A percentile compares a stretch with the other conserved stretches of the same genome.
phyloP scores from a whole-genome alignment of 2,888 invertebrate genomes.

The Nineta flava region DNA sequence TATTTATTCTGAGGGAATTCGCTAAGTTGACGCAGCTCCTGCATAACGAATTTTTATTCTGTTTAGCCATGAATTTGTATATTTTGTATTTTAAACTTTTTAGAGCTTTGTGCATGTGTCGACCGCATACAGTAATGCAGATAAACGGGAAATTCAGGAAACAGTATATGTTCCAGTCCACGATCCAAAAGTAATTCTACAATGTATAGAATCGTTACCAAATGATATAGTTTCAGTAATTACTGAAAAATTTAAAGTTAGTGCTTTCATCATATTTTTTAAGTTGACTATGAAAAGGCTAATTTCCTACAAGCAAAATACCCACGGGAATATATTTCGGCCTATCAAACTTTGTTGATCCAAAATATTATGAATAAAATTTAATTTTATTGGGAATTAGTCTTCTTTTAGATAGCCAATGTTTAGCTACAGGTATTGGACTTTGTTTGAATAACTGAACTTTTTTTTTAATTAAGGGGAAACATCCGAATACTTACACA shows the following conservation, averaged over 20 bases:
- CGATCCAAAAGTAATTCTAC: constrained; percentile 43
- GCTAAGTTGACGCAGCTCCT: not conserved
- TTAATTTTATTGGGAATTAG: too few relatives aligned
- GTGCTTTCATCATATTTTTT: constrained; percentile 10
- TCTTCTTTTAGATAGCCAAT: too few relatives aligned
- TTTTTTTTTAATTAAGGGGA: constrained; percentile 32
- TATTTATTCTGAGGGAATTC: not conserved
- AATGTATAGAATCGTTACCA: constrained; percentile 43
- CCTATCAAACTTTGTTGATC: too few relatives aligned
- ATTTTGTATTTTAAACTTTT: constrained; percentile 11
- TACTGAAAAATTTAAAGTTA: constrained; percentile 38
- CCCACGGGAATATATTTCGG: too few relatives aligned
- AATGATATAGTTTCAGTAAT: constrained; percentile 40
- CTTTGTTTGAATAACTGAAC: too few relatives aligned
- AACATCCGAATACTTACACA: constrained; percentile 91
- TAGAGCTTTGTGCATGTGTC: constrained; percentile 79
- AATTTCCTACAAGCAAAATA: too few relatives aligned
- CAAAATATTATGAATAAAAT: too few relatives aligned
- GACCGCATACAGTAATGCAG: constrained; percentile 92
- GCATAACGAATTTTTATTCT: not conserved
- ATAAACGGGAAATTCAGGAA: constrained; percentile 64
- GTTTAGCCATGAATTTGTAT: too few relatives aligned
- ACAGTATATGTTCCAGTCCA: constrained; percentile 59
- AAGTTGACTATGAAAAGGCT: too few relatives aligned
- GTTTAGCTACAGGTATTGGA: too few relatives aligned